phyloP scores from a whole-genome alignment of 2,888 invertebrate species.

The Biston stratarius region DNA sequence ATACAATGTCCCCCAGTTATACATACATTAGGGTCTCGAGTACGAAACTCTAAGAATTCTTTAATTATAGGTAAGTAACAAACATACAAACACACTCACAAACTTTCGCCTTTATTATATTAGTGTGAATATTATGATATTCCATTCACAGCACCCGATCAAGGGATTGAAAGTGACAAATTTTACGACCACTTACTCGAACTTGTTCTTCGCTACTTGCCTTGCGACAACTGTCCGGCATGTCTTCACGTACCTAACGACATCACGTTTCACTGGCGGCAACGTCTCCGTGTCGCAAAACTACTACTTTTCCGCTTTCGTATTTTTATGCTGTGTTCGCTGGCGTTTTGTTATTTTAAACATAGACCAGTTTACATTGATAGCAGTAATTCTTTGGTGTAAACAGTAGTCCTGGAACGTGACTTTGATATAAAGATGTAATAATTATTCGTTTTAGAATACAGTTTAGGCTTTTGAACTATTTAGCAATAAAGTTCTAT shows the following conservation, averaged over 20 bases:
- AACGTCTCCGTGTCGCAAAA: constrained; percentile 54
- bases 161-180: not conserved
- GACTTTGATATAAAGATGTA: not conserved
- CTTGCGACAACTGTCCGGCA: constrained; percentile 22
- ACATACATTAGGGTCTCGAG: too few species aligned
- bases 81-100: too few species aligned
- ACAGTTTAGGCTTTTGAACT: too few species aligned
- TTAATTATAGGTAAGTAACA: too few species aligned
- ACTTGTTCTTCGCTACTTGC: not conserved
- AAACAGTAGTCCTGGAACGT: too few species aligned
- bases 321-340: constrained; percentile 28
- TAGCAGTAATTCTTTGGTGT: not conserved
- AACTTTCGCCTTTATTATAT: too few species aligned
- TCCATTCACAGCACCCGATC: not conserved
- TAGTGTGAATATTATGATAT: too few species aligned
- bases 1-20: too few species aligned
- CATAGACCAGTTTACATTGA: not conserved
- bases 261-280: constrained; percentile 58
- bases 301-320: constrained; percentile 65
- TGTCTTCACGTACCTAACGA: constrained; percentile 49
- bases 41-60: too few species aligned
- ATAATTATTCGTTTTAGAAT: not conserved
- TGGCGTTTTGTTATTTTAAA: constrained; percentile 15
- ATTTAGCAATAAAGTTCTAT: too few species aligned
- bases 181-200: not conserved